phyloP scores from a whole-genome alignment of 2,888 invertebrate genomes.

The Petrolisthes manimaculis region DNA sequence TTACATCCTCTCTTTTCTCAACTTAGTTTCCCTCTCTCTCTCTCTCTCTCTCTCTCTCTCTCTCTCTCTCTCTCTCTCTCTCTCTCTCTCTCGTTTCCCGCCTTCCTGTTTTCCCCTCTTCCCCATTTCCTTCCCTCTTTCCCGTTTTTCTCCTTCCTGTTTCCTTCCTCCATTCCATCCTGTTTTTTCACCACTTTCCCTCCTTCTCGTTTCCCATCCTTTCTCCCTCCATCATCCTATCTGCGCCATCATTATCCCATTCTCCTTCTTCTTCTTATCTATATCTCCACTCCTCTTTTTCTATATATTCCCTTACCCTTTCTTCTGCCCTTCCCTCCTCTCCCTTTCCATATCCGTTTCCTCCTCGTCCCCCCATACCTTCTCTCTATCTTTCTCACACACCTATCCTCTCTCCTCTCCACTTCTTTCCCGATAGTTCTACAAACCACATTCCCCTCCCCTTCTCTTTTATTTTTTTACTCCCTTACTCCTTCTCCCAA shows the following conservation, averaged over 20 bases:
- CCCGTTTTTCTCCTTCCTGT: background rate
- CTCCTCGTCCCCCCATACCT: background rate
- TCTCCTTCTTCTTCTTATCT: background rate
- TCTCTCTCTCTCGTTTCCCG: background rate
- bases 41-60: background rate
- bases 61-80: background rate
- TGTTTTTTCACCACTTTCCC: background rate
- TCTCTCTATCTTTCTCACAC: background rate
- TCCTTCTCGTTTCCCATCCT: background rate
- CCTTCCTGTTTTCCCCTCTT: background rate
- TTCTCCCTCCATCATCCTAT: background rate
- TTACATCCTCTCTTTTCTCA: background rate
- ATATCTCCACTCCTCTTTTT: background rate
- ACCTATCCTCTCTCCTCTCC: background rate
- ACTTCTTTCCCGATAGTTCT: background rate
- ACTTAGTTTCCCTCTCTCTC: background rate
- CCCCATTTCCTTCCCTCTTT: background rate
- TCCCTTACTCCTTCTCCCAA: background rate
- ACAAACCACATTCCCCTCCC: background rate
- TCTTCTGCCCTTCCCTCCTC: background rate
- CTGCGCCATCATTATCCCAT: background rate
- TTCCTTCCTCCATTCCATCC: background rate
- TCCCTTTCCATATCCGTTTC: background rate
- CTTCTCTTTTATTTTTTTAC: background rate
- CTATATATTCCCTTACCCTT: background rate